Evolutionary conservation across 2,888 invertebrate species (phyloP).

Genomic region (Hetaerina titia): DNA sequence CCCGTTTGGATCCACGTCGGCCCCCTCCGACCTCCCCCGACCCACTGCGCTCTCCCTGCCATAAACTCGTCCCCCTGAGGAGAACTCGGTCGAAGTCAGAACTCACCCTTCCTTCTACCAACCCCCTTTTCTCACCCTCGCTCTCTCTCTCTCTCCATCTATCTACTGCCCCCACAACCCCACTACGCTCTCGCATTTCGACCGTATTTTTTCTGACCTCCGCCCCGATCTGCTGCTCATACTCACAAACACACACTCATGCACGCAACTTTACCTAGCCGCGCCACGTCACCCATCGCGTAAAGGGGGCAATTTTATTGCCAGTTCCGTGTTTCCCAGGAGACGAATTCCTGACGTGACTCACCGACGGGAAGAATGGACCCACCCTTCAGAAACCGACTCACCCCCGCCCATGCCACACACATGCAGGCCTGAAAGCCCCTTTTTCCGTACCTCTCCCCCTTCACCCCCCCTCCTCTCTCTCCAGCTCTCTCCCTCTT

Average conservation of each 20-base stretch:
- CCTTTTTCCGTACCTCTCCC: too few relatives aligned
- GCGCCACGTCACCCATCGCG: constrained; percentile 54
- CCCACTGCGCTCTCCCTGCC: neutral
- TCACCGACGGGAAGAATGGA: constrained; percentile 18
- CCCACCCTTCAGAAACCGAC: neutral
- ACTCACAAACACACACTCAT: neutral
- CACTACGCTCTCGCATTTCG: neutral
- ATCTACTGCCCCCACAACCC: neutral
- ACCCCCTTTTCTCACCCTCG: neutral
- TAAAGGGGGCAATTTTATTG: constrained; percentile 56
- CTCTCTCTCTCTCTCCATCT: neutral
- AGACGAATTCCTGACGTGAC: constrained; percentile 62
- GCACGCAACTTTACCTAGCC: neutral
- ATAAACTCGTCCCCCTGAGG: neutral
- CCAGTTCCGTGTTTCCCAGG: constrained; percentile 60
- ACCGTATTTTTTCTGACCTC: neutral
- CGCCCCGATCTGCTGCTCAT: neutral
- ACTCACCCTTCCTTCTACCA: neutral
- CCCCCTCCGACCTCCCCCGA: neutral
- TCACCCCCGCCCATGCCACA: too few relatives aligned
- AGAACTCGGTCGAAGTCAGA: neutral
- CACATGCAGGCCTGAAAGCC: too few relatives aligned
- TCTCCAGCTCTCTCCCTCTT: too few relatives aligned
- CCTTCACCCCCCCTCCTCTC: too few relatives aligned
- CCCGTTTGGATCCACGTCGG: neutral